Evolutionary conservation across 1,140 invertebrate species (phyloP), one percentile per base, ranked within the genome.

Genomic region (Drosophila pseudoananassae): DNA sequence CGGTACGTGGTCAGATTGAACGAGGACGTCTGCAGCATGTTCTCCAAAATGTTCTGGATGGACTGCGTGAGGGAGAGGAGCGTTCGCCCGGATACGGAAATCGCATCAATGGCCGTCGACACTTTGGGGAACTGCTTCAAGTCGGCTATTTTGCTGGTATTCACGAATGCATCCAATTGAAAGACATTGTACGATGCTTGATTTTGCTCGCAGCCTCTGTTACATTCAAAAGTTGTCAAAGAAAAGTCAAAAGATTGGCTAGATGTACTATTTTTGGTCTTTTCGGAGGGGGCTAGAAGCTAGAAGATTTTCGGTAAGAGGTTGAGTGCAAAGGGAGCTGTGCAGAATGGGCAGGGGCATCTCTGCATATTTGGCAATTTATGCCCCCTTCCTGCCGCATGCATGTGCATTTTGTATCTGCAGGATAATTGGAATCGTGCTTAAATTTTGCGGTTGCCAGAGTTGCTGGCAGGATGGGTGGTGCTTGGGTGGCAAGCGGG

Each of bases 1-100:
- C 95, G 94, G 73, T 95, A 94, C 52, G 93, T 93, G 4, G 95
- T 95, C 17, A 96, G 93, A 93, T 96, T 95, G 20, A 95, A 92
- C 69, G 94, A 92, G 31, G 94, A 94, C 17, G 94, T 93, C 43
- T 94, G 92, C 14, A 95, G 92, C 66, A 96, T 94, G 75, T 94
- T 93, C 74, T 95, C 94, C 33, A 97, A 92, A 54, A 93, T 92
- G 29, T 92, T 89, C 69, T 94, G 95, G 57, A 94, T 92, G 38
- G 90, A 91, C 1, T 94, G 93, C 2, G 93, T 94, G 4, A 95
- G 88, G 58, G 83, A 87, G 31, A 91, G 65, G 25, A 92, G 61
- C 7, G 83, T 91, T 15, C 83, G 77, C 46, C 90, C 90, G 27
- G 90, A 90, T 54, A 92, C 91, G 45, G 75, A 73, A 33, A 92